These are phyloP conservation scores for Nyleta sp. DNA, from an alignment of 2,888 invertebrate species.

Conservation along the genomic window DNA sequence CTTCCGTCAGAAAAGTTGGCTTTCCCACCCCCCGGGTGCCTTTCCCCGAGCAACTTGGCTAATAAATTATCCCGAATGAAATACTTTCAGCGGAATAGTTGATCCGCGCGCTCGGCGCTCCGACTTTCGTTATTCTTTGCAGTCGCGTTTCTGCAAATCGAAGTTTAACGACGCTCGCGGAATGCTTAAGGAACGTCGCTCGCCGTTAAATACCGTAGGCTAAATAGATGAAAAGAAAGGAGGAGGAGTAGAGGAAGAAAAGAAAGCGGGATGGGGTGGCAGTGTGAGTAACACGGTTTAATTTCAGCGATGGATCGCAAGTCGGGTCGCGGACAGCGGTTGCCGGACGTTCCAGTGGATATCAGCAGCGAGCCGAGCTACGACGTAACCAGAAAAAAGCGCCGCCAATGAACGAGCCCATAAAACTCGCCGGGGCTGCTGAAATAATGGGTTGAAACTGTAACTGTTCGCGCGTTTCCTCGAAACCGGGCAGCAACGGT, in stretches of 20 bases:
- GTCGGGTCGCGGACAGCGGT: conserved; percentile 58
- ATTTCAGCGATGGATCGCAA: conserved; percentile 78
- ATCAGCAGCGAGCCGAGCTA: conserved; percentile 35
- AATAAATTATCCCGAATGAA: conserved; percentile 50
- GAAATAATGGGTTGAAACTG: conserved; percentile 75
- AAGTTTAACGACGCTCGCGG: conserved; percentile 35
- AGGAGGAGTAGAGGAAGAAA: no score
- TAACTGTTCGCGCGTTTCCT: conserved; percentile 31
- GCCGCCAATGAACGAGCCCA: conserved; percentile 26
- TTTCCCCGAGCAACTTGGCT: conserved; percentile 36
- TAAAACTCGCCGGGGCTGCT: conserved; percentile 27
- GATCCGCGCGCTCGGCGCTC: conserved; percentile 14
- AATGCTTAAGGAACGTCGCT: conserved; percentile 14
- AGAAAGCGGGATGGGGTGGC: no score
- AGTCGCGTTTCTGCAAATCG: conserved; percentile 23
- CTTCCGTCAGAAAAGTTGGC: conserved; percentile 44
- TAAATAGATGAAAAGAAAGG: neutral
- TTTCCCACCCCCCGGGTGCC: conserved; percentile 28
- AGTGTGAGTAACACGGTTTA: conserved; percentile 55
- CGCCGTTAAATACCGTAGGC: conserved; percentile 1
- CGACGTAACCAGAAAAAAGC: conserved; percentile 63
- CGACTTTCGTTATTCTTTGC: conserved; percentile 26
- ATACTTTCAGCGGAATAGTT: conserved; percentile 32
- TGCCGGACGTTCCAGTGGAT: conserved; percentile 33
- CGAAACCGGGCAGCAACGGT: conserved; percentile 24